phyloP scores from a whole-genome alignment of 2,888 invertebrate species.

The Pegoplata infirma region DNA sequence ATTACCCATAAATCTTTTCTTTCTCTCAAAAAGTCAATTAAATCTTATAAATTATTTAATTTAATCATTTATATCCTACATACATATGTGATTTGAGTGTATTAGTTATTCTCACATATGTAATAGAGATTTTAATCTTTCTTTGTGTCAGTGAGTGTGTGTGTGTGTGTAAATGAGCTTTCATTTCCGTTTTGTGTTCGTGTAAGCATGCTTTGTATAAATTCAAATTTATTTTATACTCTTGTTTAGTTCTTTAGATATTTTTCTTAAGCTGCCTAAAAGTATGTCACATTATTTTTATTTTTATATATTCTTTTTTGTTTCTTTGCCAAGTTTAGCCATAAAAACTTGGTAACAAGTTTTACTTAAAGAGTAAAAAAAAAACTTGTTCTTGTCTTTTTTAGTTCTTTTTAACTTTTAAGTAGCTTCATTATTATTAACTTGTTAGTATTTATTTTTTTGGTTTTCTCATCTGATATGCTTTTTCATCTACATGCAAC shows the following conservation, averaged over 20 bases:
- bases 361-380: not conserved
- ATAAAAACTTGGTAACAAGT: conserved; percentile 30
- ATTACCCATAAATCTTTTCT: not conserved
- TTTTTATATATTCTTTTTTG: conserved; percentile 1
- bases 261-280: conserved; percentile 40
- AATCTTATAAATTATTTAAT: conserved; percentile 26
- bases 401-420: conserved; percentile 20
- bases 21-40: conserved; percentile 27
- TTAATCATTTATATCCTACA: not conserved
- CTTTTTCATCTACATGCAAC: conserved; percentile 20
- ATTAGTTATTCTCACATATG: not conserved
- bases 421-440: conserved; percentile 47
- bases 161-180: not conserved
- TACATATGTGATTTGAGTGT: not conserved
- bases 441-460: conserved; percentile 2
- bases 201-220: not conserved
- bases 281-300: conserved; percentile 53
- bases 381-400: conserved; percentile 17
- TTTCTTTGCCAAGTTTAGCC: conserved; percentile 20
- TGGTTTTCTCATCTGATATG: too few relatives aligned
- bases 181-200: not conserved
- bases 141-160: not conserved
- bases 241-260: not conserved
- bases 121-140: not conserved
- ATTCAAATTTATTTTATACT: too few relatives aligned